phyloP scores from a whole-genome alignment of 2,888 invertebrate species.

The Apotomis capreana region DNA sequence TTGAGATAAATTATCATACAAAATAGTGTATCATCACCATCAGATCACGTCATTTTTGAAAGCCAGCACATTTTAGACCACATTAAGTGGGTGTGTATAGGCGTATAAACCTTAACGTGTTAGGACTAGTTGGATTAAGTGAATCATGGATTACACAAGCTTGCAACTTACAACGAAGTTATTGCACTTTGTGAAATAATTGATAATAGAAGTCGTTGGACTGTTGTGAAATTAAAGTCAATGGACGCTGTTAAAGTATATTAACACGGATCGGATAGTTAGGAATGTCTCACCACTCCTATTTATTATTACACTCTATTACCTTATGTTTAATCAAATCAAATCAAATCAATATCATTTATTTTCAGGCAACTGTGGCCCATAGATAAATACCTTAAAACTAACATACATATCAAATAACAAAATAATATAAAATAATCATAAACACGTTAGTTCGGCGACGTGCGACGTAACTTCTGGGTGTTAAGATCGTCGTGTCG shows the following conservation, averaged over 20 bases:
- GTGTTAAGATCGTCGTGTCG: too few relatives aligned
- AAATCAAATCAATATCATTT: too few relatives aligned
- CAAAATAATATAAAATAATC: too few relatives aligned
- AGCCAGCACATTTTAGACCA: slow-evolving; percentile 10
- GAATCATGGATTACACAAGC: slow-evolving; percentile 39
- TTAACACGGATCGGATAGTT: background rate
- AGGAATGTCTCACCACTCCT: background rate
- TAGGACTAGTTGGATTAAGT: slow-evolving; percentile 19
- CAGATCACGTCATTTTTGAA: slow-evolving; percentile 23
- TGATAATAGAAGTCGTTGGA: slow-evolving; percentile 26
- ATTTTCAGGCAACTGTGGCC: too few relatives aligned
- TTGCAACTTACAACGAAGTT: slow-evolving; percentile 23
- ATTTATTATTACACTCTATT: too few relatives aligned
- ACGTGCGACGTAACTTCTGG: too few relatives aligned
- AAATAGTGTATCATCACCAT: background rate
- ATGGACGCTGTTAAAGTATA: background rate
- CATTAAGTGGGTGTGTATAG: slow-evolving; percentile 27
- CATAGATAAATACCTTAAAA: too few relatives aligned
- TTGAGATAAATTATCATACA: slow-evolving; percentile 9
- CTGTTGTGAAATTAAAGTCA: slow-evolving; percentile 31
- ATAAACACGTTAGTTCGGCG: too few relatives aligned
- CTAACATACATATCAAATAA: too few relatives aligned
- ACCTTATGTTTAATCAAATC: too few relatives aligned
- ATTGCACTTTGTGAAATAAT: slow-evolving; percentile 34
- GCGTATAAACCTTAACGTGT: slow-evolving; percentile 20